phyloP scores from a whole-genome alignment of 23 tunicate species.

The Halocynthia roretzi region DNA sequence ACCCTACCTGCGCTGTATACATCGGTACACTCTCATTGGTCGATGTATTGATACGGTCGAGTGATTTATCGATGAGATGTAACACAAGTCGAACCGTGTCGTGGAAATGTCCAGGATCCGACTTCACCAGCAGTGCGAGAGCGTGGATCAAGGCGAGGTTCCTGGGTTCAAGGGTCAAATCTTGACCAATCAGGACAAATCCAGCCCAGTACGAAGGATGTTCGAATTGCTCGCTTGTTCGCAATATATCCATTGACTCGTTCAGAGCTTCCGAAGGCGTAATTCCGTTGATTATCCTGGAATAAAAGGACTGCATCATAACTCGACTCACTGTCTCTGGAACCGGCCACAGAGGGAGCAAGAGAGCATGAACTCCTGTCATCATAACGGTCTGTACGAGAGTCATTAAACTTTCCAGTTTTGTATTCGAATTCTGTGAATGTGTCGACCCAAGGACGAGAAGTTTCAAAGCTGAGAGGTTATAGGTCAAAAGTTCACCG shows the following conservation, averaged over 20 bases:
- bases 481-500: constrained; percentile 17
- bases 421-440: constrained; percentile 5
- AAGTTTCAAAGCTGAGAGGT: constrained; percentile 38
- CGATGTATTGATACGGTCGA: neutral
- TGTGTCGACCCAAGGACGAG: constrained; percentile 58
- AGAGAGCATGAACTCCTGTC: constrained; percentile 23
- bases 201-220: constrained; percentile 95
- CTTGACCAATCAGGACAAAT: constrained; percentile 51
- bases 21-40: constrained; percentile 28
- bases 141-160: constrained; percentile 28
- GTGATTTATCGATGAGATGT: constrained; percentile 42
- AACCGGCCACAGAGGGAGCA: constrained; percentile 76
- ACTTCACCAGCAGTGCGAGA: constrained; percentile 23
- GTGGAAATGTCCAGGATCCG: constrained; percentile 13
- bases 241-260: constrained; percentile 32
- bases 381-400: constrained; percentile 3
- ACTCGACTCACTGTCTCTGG: constrained; percentile 64
- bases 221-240: constrained; percentile 45
- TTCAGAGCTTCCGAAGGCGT: constrained; percentile 30
- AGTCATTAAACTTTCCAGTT: constrained; percentile 2
- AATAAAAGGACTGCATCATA: constrained; percentile 34
- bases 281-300: constrained; percentile 18
- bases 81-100: constrained; percentile 34
- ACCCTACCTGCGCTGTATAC: constrained; percentile 56
- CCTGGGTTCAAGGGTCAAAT: constrained; percentile 11